Percentiles rank a stretch among this genome's conserved stretches.
Conservation (phyloP, 2,888 invertebrate species). For the Athalia rosae region DNA sequence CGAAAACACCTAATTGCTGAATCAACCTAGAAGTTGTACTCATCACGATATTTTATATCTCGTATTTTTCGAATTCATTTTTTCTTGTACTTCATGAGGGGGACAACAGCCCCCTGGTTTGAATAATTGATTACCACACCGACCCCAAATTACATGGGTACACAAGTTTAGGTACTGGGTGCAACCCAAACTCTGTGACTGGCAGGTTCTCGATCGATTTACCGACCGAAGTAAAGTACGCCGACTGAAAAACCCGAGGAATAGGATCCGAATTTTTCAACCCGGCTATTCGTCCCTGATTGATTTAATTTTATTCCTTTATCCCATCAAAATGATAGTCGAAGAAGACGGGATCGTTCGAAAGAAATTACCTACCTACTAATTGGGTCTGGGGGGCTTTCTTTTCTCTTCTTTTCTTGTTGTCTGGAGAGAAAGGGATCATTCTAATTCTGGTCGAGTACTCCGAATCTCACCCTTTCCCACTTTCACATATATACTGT, state of each 20-base stretch:
- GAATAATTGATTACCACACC: too few species aligned
- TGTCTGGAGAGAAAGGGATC: background rate
- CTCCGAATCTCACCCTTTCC: background rate
- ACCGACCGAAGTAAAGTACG: background rate
- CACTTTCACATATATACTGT: background rate
- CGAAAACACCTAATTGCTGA: too few species aligned
- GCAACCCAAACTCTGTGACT: slow-evolving; percentile 1
- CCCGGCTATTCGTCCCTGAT: background rate
- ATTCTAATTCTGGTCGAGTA: background rate
- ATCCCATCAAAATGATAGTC: too few species aligned
- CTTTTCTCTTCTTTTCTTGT: background rate
- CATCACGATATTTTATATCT: too few species aligned
- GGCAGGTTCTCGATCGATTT: background rate
- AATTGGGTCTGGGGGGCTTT: background rate
- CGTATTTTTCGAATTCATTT: too few species aligned
- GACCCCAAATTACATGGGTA: background rate
- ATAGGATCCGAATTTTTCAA: background rate
- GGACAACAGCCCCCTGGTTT: too few species aligned
- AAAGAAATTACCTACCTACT: too few species aligned
- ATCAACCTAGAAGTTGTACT: too few species aligned
- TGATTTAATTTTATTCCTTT: too few species aligned
- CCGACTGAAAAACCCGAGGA: background rate
- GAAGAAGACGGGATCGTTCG: too few species aligned
- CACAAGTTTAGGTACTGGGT: background rate
- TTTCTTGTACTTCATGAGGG: too few species aligned